Evolutionary conservation across 2,888 invertebrate species (phyloP).

Genomic region (Reticulitermes lucifugus): DNA sequence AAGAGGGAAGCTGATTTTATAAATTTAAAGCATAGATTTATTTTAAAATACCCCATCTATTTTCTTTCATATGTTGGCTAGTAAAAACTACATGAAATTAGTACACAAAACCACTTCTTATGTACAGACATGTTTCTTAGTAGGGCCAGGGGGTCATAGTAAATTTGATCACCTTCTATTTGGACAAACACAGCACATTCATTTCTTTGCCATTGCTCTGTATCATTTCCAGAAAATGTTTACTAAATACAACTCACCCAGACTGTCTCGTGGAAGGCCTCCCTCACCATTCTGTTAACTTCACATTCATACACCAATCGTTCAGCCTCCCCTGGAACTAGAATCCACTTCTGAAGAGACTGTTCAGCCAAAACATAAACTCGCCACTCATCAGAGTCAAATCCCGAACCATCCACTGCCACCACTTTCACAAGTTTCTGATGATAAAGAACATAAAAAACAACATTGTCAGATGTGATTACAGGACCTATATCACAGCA

Average conservation of each 20-base stretch:
- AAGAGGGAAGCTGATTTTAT: too few species aligned
- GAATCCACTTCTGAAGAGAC: slow-evolving; percentile 85
- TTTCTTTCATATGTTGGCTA: too few species aligned
- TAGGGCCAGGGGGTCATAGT: too few species aligned
- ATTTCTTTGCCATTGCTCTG: not conserved
- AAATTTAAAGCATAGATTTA: too few species aligned
- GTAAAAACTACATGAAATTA: too few species aligned
- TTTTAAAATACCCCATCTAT: too few species aligned
- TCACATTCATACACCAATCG: slow-evolving; percentile 80
- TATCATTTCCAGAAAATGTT: not conserved
- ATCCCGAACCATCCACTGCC: slow-evolving; percentile 61
- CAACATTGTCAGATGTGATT: not conserved
- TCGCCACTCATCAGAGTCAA: slow-evolving; percentile 65
- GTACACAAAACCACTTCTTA: too few species aligned
- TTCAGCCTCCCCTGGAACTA: slow-evolving; percentile 70
- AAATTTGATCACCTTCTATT: too few species aligned
- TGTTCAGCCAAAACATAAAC: slow-evolving; percentile 82
- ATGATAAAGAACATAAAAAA: not conserved
- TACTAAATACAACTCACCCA: slow-evolving; percentile 68
- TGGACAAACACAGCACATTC: not conserved
- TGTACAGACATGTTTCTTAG: too few species aligned
- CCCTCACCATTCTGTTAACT: slow-evolving; percentile 77
- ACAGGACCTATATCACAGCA: too few species aligned
- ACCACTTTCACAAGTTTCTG: slow-evolving; percentile 75
- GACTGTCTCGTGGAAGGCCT: slow-evolving; percentile 75